These are phyloP conservation scores for Gambusia holbrooki DNA, from an alignment of 2,113 vertebrate genomes.

Conservation along the genomic window DNA sequence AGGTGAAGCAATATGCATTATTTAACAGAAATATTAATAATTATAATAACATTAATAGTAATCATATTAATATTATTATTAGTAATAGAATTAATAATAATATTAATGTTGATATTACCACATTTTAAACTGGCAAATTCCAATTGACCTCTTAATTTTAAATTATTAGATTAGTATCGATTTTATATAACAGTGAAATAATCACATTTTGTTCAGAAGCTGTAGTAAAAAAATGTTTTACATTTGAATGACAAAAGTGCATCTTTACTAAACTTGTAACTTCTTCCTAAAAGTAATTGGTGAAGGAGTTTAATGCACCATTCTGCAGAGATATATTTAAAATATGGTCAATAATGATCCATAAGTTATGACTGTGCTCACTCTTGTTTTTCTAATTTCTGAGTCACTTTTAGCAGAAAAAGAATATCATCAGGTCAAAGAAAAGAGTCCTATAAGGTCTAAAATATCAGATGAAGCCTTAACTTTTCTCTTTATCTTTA, in stretches of 20 bases:
- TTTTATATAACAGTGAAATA: no score
- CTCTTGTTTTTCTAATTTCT: slow-evolving; percentile 51
- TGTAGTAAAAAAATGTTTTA: no score
- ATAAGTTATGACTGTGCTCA: slow-evolving; percentile 85
- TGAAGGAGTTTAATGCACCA: slow-evolving; percentile 26
- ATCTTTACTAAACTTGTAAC: no score
- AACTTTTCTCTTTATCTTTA: slow-evolving; percentile 3
- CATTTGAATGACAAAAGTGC: no score
- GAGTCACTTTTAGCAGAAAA: slow-evolving; percentile 87
- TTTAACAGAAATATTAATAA: background rate
- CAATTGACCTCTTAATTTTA: background rate
- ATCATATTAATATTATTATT: no score
- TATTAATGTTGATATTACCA: no score
- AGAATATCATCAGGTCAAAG: slow-evolving; percentile 33
- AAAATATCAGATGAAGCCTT: slow-evolving; percentile 3
- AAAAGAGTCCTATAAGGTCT: background rate
- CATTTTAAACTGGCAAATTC: background rate
- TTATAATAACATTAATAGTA: no score
- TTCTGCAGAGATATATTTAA: slow-evolving; percentile 90
- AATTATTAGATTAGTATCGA: background rate
- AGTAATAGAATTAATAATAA: no score
- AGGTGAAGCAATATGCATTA: background rate
- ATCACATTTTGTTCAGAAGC: no score
- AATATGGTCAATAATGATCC: slow-evolving; percentile 88
- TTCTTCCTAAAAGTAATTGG: background rate